Evolutionary conservation across 2,888 invertebrate genomes (phyloP).

Genomic region (Drosophila cracens): DNA sequence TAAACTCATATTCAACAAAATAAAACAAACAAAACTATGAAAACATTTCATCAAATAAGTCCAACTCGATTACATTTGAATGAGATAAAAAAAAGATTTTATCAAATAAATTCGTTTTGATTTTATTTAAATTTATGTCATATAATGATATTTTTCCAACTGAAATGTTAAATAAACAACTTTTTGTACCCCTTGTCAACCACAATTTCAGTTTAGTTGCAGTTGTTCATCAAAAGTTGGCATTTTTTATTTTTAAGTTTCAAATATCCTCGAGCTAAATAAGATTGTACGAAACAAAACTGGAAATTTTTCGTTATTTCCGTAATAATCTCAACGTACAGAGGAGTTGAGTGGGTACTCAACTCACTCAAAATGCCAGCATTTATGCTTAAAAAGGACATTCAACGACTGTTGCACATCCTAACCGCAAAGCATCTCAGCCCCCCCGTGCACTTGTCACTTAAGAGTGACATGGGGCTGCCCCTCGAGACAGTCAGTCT

Average conservation of each 20-base stretch:
- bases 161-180: background rate
- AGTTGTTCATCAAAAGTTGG: background rate
- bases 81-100: background rate
- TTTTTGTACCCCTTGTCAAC: background rate
- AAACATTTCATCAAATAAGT: background rate
- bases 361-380: background rate
- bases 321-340: background rate
- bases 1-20: no score
- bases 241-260: background rate
- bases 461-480: conserved; percentile 8
- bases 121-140: background rate
- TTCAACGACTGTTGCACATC: conserved; percentile 2
- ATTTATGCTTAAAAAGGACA: conserved; percentile 8
- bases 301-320: background rate
- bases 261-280: background rate
- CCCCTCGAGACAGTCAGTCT: conserved; percentile 17
- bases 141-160: background rate
- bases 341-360: background rate
- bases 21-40: no score
- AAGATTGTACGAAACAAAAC: background rate
- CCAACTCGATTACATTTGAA: background rate
- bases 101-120: background rate
- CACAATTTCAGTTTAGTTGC: background rate
- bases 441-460: no score
- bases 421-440: conserved; percentile 1